Evolutionary conservation across 2,888 invertebrate species (phyloP).

Genomic region (Troides aeacus): DNA sequence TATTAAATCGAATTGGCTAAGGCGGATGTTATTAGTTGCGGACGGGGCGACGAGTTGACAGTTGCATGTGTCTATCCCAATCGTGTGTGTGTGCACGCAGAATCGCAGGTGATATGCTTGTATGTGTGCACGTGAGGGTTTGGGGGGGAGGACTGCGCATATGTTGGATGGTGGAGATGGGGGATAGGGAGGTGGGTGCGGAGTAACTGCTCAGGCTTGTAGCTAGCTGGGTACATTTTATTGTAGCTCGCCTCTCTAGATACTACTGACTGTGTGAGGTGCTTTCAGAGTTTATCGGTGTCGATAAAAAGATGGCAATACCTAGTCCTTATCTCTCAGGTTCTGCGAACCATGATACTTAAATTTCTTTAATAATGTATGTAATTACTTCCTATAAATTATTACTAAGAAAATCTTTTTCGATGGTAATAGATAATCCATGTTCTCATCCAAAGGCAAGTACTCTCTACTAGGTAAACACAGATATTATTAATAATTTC

Average conservation of each 20-base stretch:
- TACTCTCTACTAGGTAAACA: no score
- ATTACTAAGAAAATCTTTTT: no score
- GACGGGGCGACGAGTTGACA: constrained; percentile 58
- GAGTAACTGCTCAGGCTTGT: constrained; percentile 77
- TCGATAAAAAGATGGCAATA: constrained; percentile 66
- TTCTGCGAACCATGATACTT: constrained; percentile 39
- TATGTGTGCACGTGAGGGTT: constrained; percentile 41
- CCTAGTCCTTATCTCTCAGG: constrained; percentile 56
- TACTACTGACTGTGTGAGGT: constrained; percentile 62
- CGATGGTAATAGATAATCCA: no score
- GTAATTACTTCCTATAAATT: neutral
- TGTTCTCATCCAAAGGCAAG: no score
- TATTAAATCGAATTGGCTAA: constrained; percentile 50
- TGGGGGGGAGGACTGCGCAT: constrained; percentile 62
- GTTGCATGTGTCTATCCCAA: constrained; percentile 58
- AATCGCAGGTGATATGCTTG: constrained; percentile 49
- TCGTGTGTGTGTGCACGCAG: constrained; percentile 51
- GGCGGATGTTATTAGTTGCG: constrained; percentile 45
- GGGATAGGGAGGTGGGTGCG: constrained; percentile 48
- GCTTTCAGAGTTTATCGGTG: constrained; percentile 60
- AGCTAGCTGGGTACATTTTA: constrained; percentile 79
- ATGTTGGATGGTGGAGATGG: constrained; percentile 50
- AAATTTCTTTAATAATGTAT: neutral
- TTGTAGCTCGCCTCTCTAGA: constrained; percentile 77
- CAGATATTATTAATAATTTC: no score